These are phyloP conservation scores for Xanthorhoe designata DNA, from an alignment of 2,888 invertebrate species.

Conservation along the genomic window DNA sequence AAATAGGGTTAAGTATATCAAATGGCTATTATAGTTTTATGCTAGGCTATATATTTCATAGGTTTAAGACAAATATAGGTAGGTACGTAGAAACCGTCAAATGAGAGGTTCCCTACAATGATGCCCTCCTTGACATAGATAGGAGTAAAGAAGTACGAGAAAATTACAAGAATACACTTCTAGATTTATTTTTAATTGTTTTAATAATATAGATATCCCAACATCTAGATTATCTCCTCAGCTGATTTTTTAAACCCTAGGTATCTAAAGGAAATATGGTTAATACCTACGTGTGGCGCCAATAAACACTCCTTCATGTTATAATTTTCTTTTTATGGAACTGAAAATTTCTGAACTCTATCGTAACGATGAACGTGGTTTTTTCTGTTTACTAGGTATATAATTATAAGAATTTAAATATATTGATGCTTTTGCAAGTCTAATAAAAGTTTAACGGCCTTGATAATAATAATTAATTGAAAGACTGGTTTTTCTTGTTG, in stretches of 20 bases:
- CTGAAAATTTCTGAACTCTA: slow-evolving; percentile 19
- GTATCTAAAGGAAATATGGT: no score
- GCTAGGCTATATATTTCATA: not conserved
- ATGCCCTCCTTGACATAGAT: slow-evolving; percentile 1
- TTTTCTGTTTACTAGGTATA: slow-evolving; percentile 11
- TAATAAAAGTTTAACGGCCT: slow-evolving; percentile 4
- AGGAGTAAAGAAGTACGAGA: not conserved
- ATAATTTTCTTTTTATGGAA: no score
- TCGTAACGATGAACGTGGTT: slow-evolving; percentile 14
- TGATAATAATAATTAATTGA: not conserved
- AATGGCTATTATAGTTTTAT: no score
- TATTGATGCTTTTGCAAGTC: slow-evolving; percentile 9
- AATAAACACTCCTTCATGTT: no score
- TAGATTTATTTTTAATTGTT: not conserved
- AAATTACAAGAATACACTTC: not conserved
- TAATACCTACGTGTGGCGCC: no score
- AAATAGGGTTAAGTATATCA: no score
- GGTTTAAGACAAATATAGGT: not conserved
- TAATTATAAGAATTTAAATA: slow-evolving; percentile 24
- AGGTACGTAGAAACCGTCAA: not conserved
- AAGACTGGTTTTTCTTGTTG: not conserved
- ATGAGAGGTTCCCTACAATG: not conserved
- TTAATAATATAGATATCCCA: no score
- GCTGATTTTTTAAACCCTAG: no score
- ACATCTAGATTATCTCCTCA: no score